Evolutionary conservation across 2,888 invertebrate species (phyloP).

Genomic region (Platycnemis pennipes): DNA sequence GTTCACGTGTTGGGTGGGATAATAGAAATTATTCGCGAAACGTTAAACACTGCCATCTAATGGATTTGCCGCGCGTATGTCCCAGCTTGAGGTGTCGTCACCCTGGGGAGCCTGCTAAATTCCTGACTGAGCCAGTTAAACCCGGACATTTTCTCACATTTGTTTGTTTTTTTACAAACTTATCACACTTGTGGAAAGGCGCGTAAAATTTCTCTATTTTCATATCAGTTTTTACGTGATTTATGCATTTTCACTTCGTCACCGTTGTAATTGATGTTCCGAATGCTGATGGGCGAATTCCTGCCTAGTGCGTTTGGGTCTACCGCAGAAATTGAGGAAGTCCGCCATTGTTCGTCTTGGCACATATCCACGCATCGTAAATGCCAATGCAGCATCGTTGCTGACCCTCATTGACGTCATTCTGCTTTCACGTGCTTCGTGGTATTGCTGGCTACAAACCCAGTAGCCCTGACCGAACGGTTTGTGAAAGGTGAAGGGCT

Average conservation of each 20-base stretch:
- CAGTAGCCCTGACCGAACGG: background rate
- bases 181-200: too few species aligned
- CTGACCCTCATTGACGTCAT: background rate
- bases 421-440: background rate
- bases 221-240: too few species aligned
- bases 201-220: too few species aligned
- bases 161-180: too few species aligned
- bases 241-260: background rate
- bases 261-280: background rate
- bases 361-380: background rate
- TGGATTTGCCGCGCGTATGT: too few species aligned
- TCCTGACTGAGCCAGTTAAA: too few species aligned
- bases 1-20: too few species aligned
- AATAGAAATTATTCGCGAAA: too few species aligned
- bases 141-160: too few species aligned
- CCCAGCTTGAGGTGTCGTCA: too few species aligned
- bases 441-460: background rate
- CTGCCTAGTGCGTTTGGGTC: background rate
- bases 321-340: constrained; percentile 2
- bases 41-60: too few species aligned
- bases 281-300: background rate
- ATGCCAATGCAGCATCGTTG: background rate
- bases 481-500: background rate
- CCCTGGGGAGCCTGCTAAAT: too few species aligned
- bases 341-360: constrained; percentile 6